Evolutionary conservation across 2,113 vertebrate species (phyloP).

Genomic region (Acrocephalus arundinaceus): DNA sequence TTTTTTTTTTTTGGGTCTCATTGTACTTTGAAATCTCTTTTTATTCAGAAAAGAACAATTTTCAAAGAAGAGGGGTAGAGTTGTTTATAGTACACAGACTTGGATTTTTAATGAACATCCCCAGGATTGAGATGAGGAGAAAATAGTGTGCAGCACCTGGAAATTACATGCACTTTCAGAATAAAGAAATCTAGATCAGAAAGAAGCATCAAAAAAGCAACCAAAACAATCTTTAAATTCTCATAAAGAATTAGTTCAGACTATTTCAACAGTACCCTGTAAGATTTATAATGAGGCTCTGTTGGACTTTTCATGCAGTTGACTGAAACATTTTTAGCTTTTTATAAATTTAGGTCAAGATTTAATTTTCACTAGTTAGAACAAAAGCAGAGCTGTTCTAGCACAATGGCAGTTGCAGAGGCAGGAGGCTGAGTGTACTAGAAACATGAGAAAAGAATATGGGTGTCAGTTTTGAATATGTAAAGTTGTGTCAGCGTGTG

Average conservation of each 20-base stretch:
- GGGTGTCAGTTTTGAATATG: conserved; percentile 62
- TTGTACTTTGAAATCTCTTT: background rate
- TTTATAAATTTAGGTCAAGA: conserved; percentile 64
- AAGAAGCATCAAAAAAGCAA: conserved; percentile 11
- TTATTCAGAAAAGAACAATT: background rate
- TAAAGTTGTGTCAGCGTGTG: conserved; percentile 58
- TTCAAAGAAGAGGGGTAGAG: background rate
- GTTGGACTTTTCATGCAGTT: conserved; percentile 8
- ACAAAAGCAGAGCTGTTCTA: conserved; percentile 63
- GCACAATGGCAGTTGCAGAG: conserved; percentile 14
- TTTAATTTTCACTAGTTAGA: conserved; percentile 70
- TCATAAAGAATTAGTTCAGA: conserved; percentile 11
- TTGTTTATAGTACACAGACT: background rate
- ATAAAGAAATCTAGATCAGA: conserved; percentile 39
- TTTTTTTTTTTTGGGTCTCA: background rate
- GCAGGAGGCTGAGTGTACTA: background rate
- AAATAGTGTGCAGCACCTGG: background rate
- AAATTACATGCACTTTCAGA: conserved; percentile 27
- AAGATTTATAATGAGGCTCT: background rate
- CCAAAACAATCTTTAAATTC: background rate
- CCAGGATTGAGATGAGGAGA: background rate
- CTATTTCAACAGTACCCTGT: background rate
- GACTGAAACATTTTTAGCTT: conserved; percentile 44
- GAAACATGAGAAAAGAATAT: conserved; percentile 10
- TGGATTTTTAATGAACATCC: conserved; percentile 15